Conservation (phyloP, 2,797 vertebrate species). For the Myotis findleyi region DNA sequence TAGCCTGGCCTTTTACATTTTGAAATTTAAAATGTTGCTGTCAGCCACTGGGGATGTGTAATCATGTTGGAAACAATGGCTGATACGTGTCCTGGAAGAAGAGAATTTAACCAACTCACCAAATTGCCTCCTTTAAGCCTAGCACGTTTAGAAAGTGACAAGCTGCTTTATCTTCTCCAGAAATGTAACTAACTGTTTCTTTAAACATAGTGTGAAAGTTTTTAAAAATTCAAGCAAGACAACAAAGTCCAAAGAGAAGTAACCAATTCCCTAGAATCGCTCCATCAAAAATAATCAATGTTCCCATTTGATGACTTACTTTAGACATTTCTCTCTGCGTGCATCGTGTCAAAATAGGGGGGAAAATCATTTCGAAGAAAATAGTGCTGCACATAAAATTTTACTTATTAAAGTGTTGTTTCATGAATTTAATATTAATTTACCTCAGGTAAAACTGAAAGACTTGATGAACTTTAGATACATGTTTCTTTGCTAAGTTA, state of each 20-base stretch:
- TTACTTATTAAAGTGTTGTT: not conserved
- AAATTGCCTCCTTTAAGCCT: conserved; percentile 29
- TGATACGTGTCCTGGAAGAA: not conserved
- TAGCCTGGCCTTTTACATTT: conserved; percentile 38
- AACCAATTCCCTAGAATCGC: not conserved
- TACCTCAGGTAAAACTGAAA: not conserved
- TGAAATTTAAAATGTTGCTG: conserved; percentile 20
- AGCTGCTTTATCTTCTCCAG: not conserved
- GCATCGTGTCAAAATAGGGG: not conserved
- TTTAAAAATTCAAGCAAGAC: not conserved
- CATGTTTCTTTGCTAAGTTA: conserved; percentile 2
- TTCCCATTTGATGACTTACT: not conserved
- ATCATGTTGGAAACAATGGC: conserved; percentile 50
- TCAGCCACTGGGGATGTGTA: not conserved
- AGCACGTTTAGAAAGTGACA: not conserved
- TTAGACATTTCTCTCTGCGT: not conserved
- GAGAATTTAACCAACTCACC: conserved; percentile 32
- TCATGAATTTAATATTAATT: conserved; percentile 34
- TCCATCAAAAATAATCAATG: not conserved
- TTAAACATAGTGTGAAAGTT: conserved; percentile 11
- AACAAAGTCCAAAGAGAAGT: not conserved
- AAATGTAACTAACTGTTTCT: not conserved
- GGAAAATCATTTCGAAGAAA: not conserved
- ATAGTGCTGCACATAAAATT: not conserved
- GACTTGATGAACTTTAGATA: not conserved